A percentile compares a stretch with the other conserved stretches of the same genome.
Conservation (phyloP, 2,113 vertebrate genomes). For the Etheostoma cragini region DNA sequence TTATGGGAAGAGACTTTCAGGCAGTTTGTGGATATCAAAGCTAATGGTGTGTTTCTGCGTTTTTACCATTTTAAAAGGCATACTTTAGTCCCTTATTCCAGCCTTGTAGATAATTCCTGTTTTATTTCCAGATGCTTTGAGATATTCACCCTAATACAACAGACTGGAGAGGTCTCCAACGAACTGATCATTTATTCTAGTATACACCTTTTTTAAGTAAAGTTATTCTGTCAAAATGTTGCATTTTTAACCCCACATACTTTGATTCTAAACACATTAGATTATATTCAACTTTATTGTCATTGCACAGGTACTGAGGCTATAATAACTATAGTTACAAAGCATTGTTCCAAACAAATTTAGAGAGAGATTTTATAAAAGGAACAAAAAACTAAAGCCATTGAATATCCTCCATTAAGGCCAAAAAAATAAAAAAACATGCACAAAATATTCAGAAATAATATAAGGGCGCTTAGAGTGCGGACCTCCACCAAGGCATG, state of each 20-base stretch:
- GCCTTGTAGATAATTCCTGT: neutral
- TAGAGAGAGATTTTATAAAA: neutral
- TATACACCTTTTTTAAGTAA: neutral
- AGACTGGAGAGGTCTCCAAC: neutral
- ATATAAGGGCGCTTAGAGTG: no score
- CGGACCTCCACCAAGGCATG: no score
- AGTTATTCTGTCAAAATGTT: neutral
- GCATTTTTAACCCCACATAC: neutral
- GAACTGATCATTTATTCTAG: no score
- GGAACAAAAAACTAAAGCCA: no score
- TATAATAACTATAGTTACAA: neutral
- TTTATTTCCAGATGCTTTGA: neutral
- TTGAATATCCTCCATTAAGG: no score
- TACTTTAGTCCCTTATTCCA: neutral
- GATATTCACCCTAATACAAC: neutral
- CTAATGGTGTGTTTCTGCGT: constrained; percentile 84
- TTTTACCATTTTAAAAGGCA: neutral
- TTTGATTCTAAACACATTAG: neutral
- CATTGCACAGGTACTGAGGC: neutral
- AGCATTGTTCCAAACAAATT: neutral
- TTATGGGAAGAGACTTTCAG: constrained; percentile 90
- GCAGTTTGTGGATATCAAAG: constrained; percentile 90
- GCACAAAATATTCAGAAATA: neutral
- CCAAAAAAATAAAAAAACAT: no score
- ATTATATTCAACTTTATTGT: neutral